Conservation (phyloP, 2,888 invertebrate species). For the Altica lythri region DNA sequence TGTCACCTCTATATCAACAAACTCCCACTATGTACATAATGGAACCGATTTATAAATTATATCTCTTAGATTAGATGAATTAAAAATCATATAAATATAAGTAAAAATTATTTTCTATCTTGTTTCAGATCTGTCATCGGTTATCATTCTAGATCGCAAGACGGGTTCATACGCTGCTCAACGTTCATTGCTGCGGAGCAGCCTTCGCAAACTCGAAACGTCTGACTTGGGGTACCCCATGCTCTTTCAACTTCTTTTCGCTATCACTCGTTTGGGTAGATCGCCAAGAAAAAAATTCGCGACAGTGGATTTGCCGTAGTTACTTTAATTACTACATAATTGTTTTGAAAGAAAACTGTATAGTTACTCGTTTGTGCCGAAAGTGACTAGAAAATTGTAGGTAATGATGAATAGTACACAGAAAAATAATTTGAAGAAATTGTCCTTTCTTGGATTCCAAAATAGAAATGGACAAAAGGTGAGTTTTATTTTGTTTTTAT, state of each 20-base stretch:
- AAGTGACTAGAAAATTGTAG: slow-evolving; percentile 7
- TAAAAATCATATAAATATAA: too few relatives aligned
- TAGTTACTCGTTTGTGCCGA: too few relatives aligned
- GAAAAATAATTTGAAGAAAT: slow-evolving; percentile 68
- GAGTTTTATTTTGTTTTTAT: slow-evolving; percentile 43
- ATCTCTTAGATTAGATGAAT: too few relatives aligned
- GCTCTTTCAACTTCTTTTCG: slow-evolving; percentile 55
- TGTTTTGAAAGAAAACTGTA: slow-evolving; percentile 12
- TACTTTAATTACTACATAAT: slow-evolving; percentile 11
- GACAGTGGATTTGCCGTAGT: slow-evolving; percentile 13
- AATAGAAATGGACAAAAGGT: slow-evolving; percentile 58
- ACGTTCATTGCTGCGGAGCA: slow-evolving; percentile 27
- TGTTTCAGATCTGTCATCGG: slow-evolving; percentile 28
- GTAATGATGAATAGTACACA: slow-evolving; percentile 39
- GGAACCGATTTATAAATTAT: too few relatives aligned
- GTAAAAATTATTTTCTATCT: slow-evolving; percentile 7
- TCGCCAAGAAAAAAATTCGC: slow-evolving; percentile 56
- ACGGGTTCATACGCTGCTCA: slow-evolving; percentile 34
- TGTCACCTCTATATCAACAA: too few relatives aligned
- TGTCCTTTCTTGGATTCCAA: slow-evolving; percentile 75
- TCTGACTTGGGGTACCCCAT: slow-evolving; percentile 54
- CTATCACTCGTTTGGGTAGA: slow-evolving; percentile 55
- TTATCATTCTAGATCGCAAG: slow-evolving; percentile 27
- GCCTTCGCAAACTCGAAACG: slow-evolving; percentile 45
- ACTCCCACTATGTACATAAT: too few relatives aligned